Evolutionary conservation across 2,888 invertebrate genomes (phyloP).

Genomic region (Aporophyla nigra): DNA sequence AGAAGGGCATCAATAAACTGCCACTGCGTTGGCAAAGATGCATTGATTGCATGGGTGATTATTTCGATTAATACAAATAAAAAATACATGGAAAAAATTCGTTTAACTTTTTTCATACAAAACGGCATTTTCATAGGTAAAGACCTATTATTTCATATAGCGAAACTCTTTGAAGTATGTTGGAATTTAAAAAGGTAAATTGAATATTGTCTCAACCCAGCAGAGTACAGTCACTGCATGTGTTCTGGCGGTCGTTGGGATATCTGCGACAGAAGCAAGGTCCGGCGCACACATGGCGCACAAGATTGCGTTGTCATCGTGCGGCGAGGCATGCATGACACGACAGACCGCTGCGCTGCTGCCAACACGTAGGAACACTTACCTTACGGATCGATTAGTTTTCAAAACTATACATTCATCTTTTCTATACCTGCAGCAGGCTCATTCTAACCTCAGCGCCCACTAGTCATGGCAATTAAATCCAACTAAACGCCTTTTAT

Average conservation of each 20-base stretch:
- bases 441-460: background rate
- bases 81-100: no score
- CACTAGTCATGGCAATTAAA: background rate
- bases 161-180: background rate
- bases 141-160: background rate
- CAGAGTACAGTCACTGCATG: background rate
- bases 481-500: background rate
- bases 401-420: constrained; percentile 8
- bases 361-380: background rate
- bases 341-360: background rate
- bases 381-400: background rate
- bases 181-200: background rate
- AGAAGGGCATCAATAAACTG: no score
- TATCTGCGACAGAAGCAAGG: background rate
- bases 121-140: no score
- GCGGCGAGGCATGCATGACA: background rate
- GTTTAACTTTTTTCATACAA: no score
- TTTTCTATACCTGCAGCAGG: background rate
- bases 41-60: no score
- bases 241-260: background rate
- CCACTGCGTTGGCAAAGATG: no score
- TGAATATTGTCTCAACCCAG: background rate
- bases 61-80: no score
- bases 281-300: background rate
- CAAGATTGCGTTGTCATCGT: background rate